Evolutionary conservation across 2,888 invertebrate species (phyloP), one percentile per base, ranked within the genome.

Genomic region (Osmoderma eremita): DNA sequence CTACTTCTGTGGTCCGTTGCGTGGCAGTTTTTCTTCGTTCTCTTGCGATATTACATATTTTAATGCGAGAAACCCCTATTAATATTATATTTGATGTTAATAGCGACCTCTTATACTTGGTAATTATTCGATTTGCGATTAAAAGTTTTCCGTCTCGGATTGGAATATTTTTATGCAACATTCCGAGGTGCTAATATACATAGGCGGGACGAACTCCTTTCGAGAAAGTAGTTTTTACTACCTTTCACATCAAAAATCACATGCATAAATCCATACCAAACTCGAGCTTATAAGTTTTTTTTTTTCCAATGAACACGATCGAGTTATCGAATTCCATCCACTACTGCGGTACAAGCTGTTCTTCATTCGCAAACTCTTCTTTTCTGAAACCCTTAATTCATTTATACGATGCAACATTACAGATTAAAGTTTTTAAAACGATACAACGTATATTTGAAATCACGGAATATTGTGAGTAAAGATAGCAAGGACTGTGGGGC

Each of bases 51-150:
- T 56, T 62, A n/a, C n/a, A n/a, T n/a, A 62, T 69, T 66, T 61
- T 62, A 69, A 62, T 67, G 49, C 65, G 58, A 53, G 38, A 56
- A 67, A 65, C 24, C 54, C 62, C 65, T 67, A 69, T 69, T 69
- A 67, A 67, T 69, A 67, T 64, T 45, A 62, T 66, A 61, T 61
- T 42, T 49, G 63, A 69, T 69, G 63, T 50, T 69, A 69, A 69
- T 69, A 56, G 48, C 53, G 63, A 1, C 30, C 30, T 10, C 53
- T 68, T 70, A 70, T 67, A 70, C 65, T 70, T 68, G 68, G 61
- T 67, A 67, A 67, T 63, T 22, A 5, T 15, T 48, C 13, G 36
- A 54, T 67, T 67, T 67, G 62, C 67, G 53, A 67, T 67, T 67
- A 67, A 67, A 67, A 63, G 45, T 63, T 54, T 54, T 13, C 63